Percentiles rank a stretch among this genome's conserved stretches.
Evolutionary conservation across 2,797 vertebrate species (phyloP).

Genomic region (Amphiprion clarkii): DNA sequence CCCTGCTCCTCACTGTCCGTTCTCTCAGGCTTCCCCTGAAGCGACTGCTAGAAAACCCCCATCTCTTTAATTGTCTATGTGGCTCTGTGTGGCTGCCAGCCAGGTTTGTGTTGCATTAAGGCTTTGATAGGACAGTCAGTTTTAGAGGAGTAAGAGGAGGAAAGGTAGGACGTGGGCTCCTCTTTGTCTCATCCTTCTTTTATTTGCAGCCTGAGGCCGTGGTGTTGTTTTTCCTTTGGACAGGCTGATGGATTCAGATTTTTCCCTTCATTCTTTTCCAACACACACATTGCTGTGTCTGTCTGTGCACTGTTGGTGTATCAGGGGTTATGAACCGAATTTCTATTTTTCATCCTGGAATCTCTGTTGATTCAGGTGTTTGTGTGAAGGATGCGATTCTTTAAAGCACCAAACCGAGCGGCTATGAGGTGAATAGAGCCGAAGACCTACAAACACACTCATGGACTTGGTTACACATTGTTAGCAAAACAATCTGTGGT

Average conservation of each 20-base stretch:
- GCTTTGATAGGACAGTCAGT: constrained; percentile 24
- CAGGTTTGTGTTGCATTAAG: constrained; percentile 47
- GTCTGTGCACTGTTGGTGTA: neutral
- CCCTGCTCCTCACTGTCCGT: neutral
- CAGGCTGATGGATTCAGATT: constrained; percentile 27
- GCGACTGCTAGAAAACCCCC: constrained; percentile 11
- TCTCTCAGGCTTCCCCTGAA: constrained; percentile 4
- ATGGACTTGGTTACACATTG: neutral
- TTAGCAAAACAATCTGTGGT: constrained; percentile 37
- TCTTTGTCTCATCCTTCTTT: constrained; percentile 69
- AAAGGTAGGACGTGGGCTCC: constrained; percentile 41
- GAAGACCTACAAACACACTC: constrained; percentile 16
- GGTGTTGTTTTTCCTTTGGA: constrained; percentile 58
- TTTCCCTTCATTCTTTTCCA: constrained; percentile 40
- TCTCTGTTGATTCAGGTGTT: constrained; percentile 49
- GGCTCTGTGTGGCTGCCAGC: constrained; percentile 32
- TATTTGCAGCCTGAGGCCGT: constrained; percentile 67
- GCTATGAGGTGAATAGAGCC: neutral
- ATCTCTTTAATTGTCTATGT: constrained; percentile 21
- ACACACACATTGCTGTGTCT: constrained; percentile 41
- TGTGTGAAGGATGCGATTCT: neutral
- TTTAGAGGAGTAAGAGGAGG: constrained; percentile 25
- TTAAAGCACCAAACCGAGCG: neutral
- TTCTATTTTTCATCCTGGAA: constrained; percentile 14
- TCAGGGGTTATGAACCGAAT: constrained; percentile 17